These are phyloP conservation scores for Mustelus asterias DNA, from an alignment of 2,113 vertebrate species.

Conservation along the genomic window DNA sequence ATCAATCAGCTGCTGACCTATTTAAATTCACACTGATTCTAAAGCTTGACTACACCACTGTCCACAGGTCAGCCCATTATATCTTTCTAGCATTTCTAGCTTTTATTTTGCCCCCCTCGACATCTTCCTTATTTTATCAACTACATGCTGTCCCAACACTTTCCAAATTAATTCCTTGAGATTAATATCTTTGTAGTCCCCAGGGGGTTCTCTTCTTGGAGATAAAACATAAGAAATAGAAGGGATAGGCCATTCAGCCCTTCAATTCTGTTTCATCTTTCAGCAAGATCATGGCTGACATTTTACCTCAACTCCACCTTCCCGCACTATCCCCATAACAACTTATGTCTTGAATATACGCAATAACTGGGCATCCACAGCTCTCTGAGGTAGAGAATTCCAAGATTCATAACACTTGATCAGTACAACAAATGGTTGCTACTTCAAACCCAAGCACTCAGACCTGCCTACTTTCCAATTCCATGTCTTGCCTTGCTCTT, in stretches of 20 bases:
- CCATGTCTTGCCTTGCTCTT: not conserved
- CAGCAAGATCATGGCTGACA: not conserved
- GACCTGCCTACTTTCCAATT: not conserved
- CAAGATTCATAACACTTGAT: not conserved
- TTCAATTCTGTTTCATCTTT: not conserved
- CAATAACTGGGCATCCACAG: too few species aligned
- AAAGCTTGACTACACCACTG: not conserved
- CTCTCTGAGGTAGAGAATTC: too few species aligned
- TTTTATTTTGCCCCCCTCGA: not conserved
- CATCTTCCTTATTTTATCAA: not conserved
- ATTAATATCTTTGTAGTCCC: not conserved
- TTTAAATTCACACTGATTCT: not conserved
- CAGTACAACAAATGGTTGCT: not conserved
- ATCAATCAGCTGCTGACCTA: not conserved
- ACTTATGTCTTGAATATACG: not conserved
- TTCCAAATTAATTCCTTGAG: not conserved
- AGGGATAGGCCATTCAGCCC: not conserved
- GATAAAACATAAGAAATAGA: not conserved
- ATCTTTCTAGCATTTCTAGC: not conserved
- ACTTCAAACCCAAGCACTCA: not conserved
- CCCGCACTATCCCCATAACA: not conserved
- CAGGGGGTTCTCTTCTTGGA: not conserved
- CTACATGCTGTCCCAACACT: not conserved
- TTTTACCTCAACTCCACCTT: not conserved
- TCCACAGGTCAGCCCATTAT: not conserved